Base-by-base conservation (phyloP, 2,888 invertebrate species). In the Herminia tarsipennalis region DNA sequence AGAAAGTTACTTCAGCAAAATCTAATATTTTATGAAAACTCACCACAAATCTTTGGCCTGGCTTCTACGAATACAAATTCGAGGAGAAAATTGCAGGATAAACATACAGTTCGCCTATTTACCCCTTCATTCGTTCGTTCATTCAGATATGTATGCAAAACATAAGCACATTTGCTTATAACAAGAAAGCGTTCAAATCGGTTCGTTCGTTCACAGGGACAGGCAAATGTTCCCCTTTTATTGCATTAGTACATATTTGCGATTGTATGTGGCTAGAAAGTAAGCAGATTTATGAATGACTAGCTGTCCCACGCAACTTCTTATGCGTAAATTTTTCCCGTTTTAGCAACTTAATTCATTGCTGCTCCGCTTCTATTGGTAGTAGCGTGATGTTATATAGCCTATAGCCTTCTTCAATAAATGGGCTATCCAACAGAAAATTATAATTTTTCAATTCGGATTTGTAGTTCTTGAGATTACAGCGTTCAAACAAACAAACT, bases 241-340 rank as follows among this genome's bases (percentile, higher is more conserved):
- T 65, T 63, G 50, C 46, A 61, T 61, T 50, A 53, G 34, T 42
- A 41, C 46, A 52, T 61, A 60, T 61, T 61, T 61, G 38, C 22
- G 28, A 56, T 52, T 12, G 32, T 30, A 28, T 46, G 4, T 8
- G 45, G 38, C 33, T 48, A 0, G 25, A 4, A 35, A 35, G 34
- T 36, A 1, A 32, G 60, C 42, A n/a, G n/a, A n/a, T n/a, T n/a
- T n/a, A n/a, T n/a, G n/a, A n/a, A n/a, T n/a, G n/a, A n/a, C n/a
- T n/a, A n/a, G n/a, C n/a, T n/a, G n/a, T n/a, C n/a, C n/a, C n/a
- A n/a, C n/a, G n/a, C n/a, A n/a, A n/a, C n/a, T n/a, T n/a, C n/a
- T n/a, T n/a, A n/a, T n/a, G n/a, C n/a, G n/a, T n/a, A n/a, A n/a
- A n/a, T n/a, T n/a, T n/a, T n/a, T n/a, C n/a, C n/a, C n/a, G n/a